phyloP scores from a whole-genome alignment of 2,888 invertebrate genomes.

The Lasioglossum marginatum region DNA sequence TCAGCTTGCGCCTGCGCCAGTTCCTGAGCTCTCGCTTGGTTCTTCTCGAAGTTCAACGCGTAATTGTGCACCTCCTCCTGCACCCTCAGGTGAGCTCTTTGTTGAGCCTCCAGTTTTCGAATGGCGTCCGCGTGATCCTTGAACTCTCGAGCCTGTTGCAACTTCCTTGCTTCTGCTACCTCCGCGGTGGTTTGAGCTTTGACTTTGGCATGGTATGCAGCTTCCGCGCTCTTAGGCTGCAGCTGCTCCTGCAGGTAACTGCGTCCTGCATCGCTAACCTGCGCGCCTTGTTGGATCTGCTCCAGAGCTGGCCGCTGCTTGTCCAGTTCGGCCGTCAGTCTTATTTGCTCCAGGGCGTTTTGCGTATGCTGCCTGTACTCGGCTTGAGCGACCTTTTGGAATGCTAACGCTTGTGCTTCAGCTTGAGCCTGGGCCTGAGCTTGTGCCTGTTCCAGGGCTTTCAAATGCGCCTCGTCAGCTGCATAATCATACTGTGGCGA shows the following conservation, averaged over 20 bases:
- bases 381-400: slow-evolving; percentile 79
- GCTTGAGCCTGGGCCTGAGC: slow-evolving; percentile 79
- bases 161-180: slow-evolving; percentile 79
- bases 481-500: slow-evolving; percentile 74
- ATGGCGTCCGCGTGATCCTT: slow-evolving; percentile 83
- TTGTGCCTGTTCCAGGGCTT: slow-evolving; percentile 59
- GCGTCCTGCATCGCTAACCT: slow-evolving; percentile 81
- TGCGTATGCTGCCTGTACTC: slow-evolving; percentile 79
- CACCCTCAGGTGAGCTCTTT: slow-evolving; percentile 79
- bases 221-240: slow-evolving; percentile 78
- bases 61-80: slow-evolving; percentile 81
- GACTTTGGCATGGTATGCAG: slow-evolving; percentile 78
- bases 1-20: slow-evolving; percentile 82
- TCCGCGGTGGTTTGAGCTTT: slow-evolving; percentile 79
- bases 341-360: slow-evolving; percentile 80
- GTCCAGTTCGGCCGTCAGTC: slow-evolving; percentile 77
- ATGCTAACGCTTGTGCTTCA: slow-evolving; percentile 80
- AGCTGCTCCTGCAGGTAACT: slow-evolving; percentile 77
- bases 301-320: slow-evolving; percentile 80
- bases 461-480: slow-evolving; percentile 60
- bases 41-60: slow-evolving; percentile 80
- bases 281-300: slow-evolving; percentile 80
- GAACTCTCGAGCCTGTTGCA: slow-evolving; percentile 81
- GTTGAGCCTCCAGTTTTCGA: slow-evolving; percentile 80
- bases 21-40: slow-evolving; percentile 81